Evolutionary conservation across 2,888 invertebrate species (phyloP), one percentile per base, ranked within the genome.

Genomic region (Homarus gammarus): DNA sequence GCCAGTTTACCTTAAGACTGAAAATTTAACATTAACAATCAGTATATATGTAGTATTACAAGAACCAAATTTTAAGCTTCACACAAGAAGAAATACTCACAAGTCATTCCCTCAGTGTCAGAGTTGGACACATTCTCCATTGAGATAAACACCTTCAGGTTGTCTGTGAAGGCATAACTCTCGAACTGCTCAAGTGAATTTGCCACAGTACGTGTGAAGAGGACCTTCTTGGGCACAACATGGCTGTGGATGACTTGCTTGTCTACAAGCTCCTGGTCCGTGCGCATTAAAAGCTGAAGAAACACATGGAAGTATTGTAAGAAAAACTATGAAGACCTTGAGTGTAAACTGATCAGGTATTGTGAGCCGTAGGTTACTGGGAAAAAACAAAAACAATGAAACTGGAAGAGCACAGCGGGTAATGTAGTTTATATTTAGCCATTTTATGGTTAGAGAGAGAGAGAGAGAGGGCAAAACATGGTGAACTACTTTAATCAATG

Each of bases 211-310:
- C 93, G 92, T 0, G 97, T 97, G 94, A 98, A 98, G 87, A 98
- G 95, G 38, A 97, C 97, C 93, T 96, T 96, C 93, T 96, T 96
- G 0, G 97, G 97, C 92, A 98, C 97, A 84, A 98, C 96, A 94
- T 98, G 98, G 0, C 97, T 98, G 93, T 98, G 97, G 91, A 98
- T 96, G 87, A 98, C 97, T 93, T 97, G 97, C 77, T 95, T 96
- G 93, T 98, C 97, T 90, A 98, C 96, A 93, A 96, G 95, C 93
- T 96, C 96, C 49, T 85, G 38, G 33, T 86, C 72, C 27, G 36
- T 49, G 15, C 44, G 73, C 12, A 78, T 33, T 40, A 36, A n/a
- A 75, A 73, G 73, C 72, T 72, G 72, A 15, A 36, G 72, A n/a
- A 72, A 72, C 5, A 40, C 40, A 72, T 22, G 15, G 36, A 36